Conservation (phyloP, 1,140 invertebrate genomes). For the Liolophura sinensis region DNA sequence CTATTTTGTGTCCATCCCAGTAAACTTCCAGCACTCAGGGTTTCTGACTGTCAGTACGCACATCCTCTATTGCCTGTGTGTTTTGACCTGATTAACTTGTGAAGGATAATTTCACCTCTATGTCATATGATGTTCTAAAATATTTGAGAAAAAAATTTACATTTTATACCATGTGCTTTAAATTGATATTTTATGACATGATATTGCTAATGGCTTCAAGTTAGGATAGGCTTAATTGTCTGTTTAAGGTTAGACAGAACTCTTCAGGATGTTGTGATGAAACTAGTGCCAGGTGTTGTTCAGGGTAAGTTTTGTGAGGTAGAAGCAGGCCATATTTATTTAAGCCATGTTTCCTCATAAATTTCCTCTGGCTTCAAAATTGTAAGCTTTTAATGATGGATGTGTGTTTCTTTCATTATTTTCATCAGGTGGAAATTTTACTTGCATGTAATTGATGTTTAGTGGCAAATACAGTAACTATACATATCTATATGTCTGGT, state of each 20-base stretch:
- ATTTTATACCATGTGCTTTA: no score
- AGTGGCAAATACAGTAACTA: no score
- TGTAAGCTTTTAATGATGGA: not conserved
- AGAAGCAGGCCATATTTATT: not conserved
- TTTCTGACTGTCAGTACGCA: no score
- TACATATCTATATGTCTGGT: no score
- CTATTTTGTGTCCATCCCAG: conserved; percentile 1
- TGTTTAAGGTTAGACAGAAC: conserved; percentile 52
- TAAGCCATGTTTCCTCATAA: not conserved
- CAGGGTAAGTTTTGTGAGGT: conserved; percentile 23
- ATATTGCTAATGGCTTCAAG: not conserved
- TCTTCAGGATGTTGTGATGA: conserved; percentile 58
- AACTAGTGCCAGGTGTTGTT: conserved; percentile 53
- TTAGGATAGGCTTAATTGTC: conserved; percentile 14
- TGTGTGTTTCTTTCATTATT: not conserved
- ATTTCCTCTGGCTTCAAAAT: not conserved
- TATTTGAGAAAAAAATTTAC: not conserved
- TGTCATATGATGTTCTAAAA: not conserved
- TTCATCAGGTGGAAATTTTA: not conserved
- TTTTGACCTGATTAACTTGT: not conserved
- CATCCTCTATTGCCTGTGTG: not conserved
- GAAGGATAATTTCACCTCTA: not conserved
- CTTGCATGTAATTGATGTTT: no score
- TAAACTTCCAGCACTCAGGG: not conserved
- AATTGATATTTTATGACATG: not conserved